These are phyloP conservation scores for Chionis minor DNA, from an alignment of 2,113 vertebrate genomes.

Conservation along the genomic window DNA sequence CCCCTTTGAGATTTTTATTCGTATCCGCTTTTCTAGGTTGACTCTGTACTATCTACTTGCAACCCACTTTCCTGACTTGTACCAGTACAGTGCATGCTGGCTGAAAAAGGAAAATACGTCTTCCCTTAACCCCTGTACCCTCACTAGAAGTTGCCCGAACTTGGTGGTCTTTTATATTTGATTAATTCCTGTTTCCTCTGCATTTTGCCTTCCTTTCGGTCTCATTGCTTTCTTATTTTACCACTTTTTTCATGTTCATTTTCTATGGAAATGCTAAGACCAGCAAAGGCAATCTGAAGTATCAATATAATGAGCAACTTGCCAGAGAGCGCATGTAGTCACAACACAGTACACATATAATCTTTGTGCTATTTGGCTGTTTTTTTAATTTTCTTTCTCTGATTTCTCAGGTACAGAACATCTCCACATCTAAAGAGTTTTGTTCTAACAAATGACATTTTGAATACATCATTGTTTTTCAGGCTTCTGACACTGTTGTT, in stretches of 20 bases:
- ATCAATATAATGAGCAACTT: not conserved
- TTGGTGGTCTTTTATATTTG: not conserved
- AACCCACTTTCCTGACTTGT: not conserved
- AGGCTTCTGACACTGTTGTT: conserved; percentile 16
- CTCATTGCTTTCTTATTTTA: not conserved
- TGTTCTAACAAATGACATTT: conserved; percentile 43
- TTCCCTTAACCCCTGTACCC: not conserved
- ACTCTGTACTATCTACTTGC: not conserved
- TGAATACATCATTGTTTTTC: conserved; percentile 42
- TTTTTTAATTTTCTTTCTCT: conserved; percentile 17
- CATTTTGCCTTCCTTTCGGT: not conserved
- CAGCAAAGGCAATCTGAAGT: not conserved
- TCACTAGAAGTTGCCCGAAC: not conserved
- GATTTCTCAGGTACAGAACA: conserved; percentile 33
- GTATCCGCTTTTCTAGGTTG: not conserved
- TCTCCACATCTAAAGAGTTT: not conserved
- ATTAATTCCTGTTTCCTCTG: not conserved
- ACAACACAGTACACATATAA: not conserved
- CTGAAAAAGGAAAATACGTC: not conserved
- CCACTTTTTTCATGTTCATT: not conserved
- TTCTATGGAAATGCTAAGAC: not conserved
- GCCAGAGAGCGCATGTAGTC: not conserved
- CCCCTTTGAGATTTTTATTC: not conserved
- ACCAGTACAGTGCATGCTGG: not conserved
- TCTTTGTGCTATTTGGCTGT: not conserved